phyloP scores from a whole-genome alignment of 2,113 vertebrate species.

The Noturus placidus region DNA sequence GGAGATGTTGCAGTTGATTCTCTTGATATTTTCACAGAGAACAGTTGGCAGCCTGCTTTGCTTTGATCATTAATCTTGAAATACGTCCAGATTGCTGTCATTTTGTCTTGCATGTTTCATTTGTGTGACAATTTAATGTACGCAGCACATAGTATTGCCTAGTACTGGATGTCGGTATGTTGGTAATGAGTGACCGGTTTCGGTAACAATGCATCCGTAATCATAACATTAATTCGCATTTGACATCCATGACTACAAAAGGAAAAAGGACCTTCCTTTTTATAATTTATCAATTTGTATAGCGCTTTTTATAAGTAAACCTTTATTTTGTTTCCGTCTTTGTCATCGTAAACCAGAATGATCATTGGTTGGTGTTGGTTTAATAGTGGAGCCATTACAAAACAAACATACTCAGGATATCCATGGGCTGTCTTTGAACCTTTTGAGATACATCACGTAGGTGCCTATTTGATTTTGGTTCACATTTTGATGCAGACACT shows the following conservation, averaged over 20 bases:
- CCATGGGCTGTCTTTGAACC: conserved; percentile 34
- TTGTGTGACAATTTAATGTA: neutral
- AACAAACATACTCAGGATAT: neutral
- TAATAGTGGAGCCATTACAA: neutral
- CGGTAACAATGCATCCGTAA: neutral
- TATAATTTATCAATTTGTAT: too few relatives aligned
- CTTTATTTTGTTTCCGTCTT: conserved; percentile 34
- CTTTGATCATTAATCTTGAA: neutral
- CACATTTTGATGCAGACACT: neutral
- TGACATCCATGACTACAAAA: conserved; percentile 31
- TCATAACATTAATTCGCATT: neutral
- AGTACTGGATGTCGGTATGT: neutral
- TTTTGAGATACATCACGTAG: conserved; percentile 9
- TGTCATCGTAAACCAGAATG: conserved; percentile 40
- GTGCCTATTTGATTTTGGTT: neutral
- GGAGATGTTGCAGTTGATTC: neutral
- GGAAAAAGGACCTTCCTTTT: conserved; percentile 62
- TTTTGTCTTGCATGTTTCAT: neutral
- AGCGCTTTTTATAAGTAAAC: conserved; percentile 65
- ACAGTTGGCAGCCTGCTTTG: neutral
- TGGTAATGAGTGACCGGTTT: neutral
- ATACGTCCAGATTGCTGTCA: neutral
- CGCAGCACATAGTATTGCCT: too few relatives aligned
- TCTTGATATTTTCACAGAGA: neutral
- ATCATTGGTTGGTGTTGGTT: neutral